Conservation (phyloP, 2,888 invertebrate species). For the Folsomia manolachei region DNA sequence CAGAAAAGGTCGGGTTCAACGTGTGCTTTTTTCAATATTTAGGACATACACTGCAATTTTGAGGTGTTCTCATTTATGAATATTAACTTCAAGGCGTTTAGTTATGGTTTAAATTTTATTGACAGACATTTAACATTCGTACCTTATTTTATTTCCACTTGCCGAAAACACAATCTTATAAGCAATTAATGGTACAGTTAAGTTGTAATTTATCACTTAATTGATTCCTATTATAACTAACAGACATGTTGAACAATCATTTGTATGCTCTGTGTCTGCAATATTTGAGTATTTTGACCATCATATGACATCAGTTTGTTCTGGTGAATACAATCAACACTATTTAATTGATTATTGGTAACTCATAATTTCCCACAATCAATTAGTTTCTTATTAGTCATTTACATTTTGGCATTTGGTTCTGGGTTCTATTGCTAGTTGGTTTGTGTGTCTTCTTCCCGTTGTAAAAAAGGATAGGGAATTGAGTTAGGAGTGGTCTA, state of each 20-base stretch:
- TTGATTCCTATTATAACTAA: not conserved
- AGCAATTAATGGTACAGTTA: not conserved
- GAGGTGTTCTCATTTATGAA: too few species aligned
- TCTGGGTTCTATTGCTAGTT: too few species aligned
- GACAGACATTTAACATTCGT: not conserved
- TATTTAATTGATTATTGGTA: too few species aligned
- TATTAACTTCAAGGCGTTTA: too few species aligned
- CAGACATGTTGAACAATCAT: constrained; percentile 1
- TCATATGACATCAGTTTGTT: too few species aligned
- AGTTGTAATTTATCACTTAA: not conserved
- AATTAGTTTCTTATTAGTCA: not conserved
- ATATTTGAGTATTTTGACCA: not conserved
- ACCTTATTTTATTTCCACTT: not conserved
- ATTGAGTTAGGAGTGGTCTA: too few species aligned
- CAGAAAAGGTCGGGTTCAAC: constrained; percentile 3
- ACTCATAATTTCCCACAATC: not conserved
- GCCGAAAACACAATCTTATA: not conserved
- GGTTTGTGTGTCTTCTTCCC: too few species aligned
- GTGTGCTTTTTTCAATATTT: constrained; percentile 3
- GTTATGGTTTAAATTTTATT: too few species aligned
- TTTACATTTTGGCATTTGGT: too few species aligned
- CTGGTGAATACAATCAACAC: too few species aligned
- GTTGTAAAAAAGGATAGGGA: too few species aligned
- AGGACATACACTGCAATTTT: not conserved
- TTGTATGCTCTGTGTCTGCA: not conserved